Conservation (phyloP, 2,888 invertebrate genomes). For the Myathropa florea region DNA sequence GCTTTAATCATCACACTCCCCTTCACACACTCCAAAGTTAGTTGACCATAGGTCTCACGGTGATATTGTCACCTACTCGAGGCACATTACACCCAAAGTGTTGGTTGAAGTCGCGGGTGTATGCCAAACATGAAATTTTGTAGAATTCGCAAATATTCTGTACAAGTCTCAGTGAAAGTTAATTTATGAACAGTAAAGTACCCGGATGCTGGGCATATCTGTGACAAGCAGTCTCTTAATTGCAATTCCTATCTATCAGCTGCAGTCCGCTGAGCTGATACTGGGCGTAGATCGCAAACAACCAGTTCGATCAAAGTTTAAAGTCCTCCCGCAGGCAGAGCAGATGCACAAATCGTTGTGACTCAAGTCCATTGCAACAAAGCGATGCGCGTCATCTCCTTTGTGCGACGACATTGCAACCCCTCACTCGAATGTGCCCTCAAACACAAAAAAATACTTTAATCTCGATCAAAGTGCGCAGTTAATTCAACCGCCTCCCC, state of each 20-base stretch:
- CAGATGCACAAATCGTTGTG: background rate
- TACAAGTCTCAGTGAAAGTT: too few species aligned
- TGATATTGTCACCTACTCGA: too few species aligned
- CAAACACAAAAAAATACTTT: background rate
- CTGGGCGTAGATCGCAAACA: background rate
- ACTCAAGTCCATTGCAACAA: background rate
- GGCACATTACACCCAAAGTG: too few species aligned
- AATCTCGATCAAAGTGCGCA: constrained; percentile 28
- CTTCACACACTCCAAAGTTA: too few species aligned
- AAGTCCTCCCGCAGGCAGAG: background rate
- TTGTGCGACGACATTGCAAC: too few species aligned
- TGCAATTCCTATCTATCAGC: background rate
- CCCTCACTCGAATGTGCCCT: background rate
- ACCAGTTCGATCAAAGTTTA: background rate
- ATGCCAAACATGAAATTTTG: too few species aligned
- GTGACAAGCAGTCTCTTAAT: background rate
- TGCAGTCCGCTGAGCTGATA: background rate
- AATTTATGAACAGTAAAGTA: too few species aligned
- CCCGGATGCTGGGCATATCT: background rate
- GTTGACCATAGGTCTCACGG: too few species aligned
- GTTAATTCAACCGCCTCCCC: background rate
- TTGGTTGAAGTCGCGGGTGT: too few species aligned
- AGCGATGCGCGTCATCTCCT: constrained; percentile 4
- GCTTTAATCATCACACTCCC: too few species aligned
- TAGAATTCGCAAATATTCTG: too few species aligned